These are phyloP conservation scores for Zoanthus sociatus DNA, from an alignment of 92 coral and sea anemone species.

Conservation along the genomic window DNA sequence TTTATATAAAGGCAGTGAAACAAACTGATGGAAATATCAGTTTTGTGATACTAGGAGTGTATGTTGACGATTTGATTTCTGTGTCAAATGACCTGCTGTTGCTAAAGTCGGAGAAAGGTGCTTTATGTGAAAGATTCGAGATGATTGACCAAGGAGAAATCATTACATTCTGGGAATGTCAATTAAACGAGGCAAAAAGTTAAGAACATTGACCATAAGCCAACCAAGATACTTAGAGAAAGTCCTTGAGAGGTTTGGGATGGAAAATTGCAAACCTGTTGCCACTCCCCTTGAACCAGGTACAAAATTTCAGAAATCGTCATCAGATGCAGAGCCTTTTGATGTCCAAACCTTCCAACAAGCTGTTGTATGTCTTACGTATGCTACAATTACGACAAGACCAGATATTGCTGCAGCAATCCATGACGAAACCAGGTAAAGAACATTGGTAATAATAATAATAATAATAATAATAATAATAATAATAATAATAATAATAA, in stretches of 20 bases:
- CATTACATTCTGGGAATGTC: slow-evolving; percentile 65
- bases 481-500: no score
- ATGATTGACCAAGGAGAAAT: slow-evolving; percentile 65
- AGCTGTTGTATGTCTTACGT: neutral
- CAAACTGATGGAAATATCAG: slow-evolving; percentile 49
- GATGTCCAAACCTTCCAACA: slow-evolving; percentile 44
- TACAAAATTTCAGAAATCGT: slow-evolving; percentile 55
- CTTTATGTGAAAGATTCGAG: slow-evolving; percentile 52
- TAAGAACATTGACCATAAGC: slow-evolving; percentile 64
- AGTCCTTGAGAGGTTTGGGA: slow-evolving; percentile 66
- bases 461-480: no score
- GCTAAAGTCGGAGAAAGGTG: slow-evolving; percentile 68
- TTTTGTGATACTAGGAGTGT: slow-evolving; percentile 39
- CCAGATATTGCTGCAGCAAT: slow-evolving; percentile 58
- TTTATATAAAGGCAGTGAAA: slow-evolving; percentile 40
- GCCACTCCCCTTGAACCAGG: slow-evolving; percentile 67
- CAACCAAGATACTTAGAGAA: slow-evolving; percentile 58
- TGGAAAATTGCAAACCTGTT: slow-evolving; percentile 70
- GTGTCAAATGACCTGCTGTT: slow-evolving; percentile 44
- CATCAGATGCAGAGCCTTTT: slow-evolving; percentile 44
- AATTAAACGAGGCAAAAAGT: slow-evolving; percentile 61
- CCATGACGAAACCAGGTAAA: no score
- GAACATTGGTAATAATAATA: no score
- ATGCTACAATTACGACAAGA: slow-evolving; percentile 62
- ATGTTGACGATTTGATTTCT: slow-evolving; percentile 48